These are phyloP conservation scores for Capreolus pygargus DNA, from an alignment of 2,113 vertebrate species.

Conservation along the genomic window DNA sequence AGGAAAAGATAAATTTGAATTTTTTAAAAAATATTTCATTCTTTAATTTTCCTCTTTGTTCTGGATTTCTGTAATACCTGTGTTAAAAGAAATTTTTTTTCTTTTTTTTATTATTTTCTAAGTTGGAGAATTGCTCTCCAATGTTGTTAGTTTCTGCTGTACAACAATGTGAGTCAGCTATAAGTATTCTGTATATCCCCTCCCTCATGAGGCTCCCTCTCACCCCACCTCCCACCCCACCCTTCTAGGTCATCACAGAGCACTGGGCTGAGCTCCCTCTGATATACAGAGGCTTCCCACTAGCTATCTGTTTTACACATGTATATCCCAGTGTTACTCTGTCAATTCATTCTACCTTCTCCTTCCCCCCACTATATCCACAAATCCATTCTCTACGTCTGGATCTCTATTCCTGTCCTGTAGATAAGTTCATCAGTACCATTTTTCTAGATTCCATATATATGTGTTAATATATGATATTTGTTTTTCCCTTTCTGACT, in stretches of 20 bases:
- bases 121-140: not conserved
- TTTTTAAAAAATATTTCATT: not conserved
- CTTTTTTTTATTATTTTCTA: not conserved
- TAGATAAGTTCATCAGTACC: not conserved
- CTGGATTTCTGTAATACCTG: not conserved
- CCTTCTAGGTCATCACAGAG: not conserved
- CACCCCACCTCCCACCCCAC: not conserved
- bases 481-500: not conserved
- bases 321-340: not conserved
- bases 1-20: not conserved
- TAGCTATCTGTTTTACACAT: not conserved
- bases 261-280: not conserved
- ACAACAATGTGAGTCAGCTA: not conserved
- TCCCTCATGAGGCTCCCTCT: not conserved
- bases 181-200: not conserved
- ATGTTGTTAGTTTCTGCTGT: not conserved
- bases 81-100: not conserved
- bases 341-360: not conserved
- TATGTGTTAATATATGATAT: not conserved
- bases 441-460: not conserved
- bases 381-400: not conserved
- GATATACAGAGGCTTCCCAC: not conserved
- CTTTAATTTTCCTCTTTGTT: not conserved
- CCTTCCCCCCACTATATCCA: rapidly evolving
- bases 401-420: not conserved